Conservation (phyloP, 1,140 invertebrate genomes). For the Andricus grossulariae region DNA sequence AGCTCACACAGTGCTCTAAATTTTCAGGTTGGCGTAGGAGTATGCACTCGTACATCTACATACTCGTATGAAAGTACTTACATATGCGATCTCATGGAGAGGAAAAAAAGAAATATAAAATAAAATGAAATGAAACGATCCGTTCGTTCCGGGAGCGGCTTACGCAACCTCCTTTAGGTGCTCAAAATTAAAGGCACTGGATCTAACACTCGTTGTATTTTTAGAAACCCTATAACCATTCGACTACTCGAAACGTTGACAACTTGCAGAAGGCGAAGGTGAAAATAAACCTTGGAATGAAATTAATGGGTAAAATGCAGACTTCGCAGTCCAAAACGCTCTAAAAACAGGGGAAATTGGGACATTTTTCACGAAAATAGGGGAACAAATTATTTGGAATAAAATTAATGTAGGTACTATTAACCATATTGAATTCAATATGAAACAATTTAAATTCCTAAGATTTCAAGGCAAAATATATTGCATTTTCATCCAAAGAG, state of each 20-base stretch:
- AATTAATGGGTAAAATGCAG: neutral
- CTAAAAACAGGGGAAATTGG: too few relatives aligned
- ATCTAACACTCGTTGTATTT: slow-evolving; percentile 65
- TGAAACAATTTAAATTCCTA: too few relatives aligned
- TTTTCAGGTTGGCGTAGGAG: slow-evolving; percentile 44
- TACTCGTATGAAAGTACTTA: slow-evolving; percentile 1
- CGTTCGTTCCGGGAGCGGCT: slow-evolving; percentile 41
- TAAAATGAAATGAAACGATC: slow-evolving; percentile 37
- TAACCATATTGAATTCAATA: too few relatives aligned
- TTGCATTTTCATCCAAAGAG: too few relatives aligned
- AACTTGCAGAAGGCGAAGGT: slow-evolving; percentile 7
- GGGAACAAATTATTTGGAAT: too few relatives aligned
- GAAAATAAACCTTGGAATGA: slow-evolving; percentile 47
- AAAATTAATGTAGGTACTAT: too few relatives aligned
- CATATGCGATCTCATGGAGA: slow-evolving; percentile 5
- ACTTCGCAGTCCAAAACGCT: too few relatives aligned
- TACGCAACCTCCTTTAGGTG: slow-evolving; percentile 58
- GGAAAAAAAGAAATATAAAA: slow-evolving; percentile 27
- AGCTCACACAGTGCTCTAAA: slow-evolving; percentile 44
- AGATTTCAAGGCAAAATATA: too few relatives aligned
- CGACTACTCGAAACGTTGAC: slow-evolving; percentile 35
- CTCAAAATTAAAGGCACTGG: slow-evolving; percentile 66
- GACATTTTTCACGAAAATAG: too few relatives aligned
- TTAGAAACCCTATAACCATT: slow-evolving; percentile 59
- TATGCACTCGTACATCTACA: slow-evolving; percentile 43